Evolutionary conservation across 1,140 invertebrate genomes (phyloP).

Genomic region (Solen grandis): DNA sequence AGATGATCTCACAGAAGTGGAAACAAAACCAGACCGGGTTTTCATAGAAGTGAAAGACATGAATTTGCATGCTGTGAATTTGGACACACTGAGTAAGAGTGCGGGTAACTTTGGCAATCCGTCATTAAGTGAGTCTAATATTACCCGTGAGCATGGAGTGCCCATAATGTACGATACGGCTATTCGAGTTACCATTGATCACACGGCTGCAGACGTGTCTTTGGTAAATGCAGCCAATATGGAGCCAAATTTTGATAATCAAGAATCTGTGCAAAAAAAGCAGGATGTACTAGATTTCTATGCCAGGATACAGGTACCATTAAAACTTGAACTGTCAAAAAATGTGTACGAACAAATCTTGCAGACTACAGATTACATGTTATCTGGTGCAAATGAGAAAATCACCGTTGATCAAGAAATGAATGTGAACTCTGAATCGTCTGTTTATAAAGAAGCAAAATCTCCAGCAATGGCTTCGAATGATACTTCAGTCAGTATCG

Average conservation of each 20-base stretch:
- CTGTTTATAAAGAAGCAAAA: not conserved
- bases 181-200: conserved; percentile 85
- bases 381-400: conserved; percentile 65
- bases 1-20: no score
- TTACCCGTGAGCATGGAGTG: no score
- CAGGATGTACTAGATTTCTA: conserved; percentile 85
- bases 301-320: conserved; percentile 90
- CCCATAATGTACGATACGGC: conserved; percentile 87
- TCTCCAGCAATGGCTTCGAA: not conserved
- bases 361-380: conserved; percentile 84
- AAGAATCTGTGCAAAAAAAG: no score
- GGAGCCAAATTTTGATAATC: no score
- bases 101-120: no score
- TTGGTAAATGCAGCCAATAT: no score
- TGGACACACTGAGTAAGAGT: no score
- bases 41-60: conserved; percentile 90
- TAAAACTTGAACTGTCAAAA: conserved; percentile 92
- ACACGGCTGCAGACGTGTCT: no score
- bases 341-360: conserved; percentile 94
- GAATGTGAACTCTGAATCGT: no score
- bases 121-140: no score
- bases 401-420: not conserved
- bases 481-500: not conserved
- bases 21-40: conserved; percentile 62
- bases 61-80: conserved; percentile 91